Base-by-base conservation (phyloP, 2,113 vertebrate genomes). In the Podarcis cretensis region DNA sequence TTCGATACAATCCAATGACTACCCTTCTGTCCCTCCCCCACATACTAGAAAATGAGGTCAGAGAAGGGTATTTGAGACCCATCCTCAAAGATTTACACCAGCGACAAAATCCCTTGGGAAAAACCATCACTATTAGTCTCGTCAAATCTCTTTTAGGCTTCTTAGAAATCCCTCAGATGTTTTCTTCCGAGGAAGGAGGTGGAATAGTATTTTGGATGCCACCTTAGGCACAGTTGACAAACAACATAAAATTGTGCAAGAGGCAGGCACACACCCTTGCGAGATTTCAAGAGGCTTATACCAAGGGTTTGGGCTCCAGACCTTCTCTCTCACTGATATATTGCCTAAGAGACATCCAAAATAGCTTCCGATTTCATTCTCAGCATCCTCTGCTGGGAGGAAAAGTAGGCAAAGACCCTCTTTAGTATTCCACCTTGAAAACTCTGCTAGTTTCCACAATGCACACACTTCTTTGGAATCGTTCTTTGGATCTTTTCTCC, bases 391-490 rank as follows among this genome's bases (percentile, higher is more conserved):
- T 16, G 37, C 13, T 12, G 13, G 14, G 6, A 1, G 25, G 14
- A 5, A 5, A 20, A 57, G 5, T 6, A 30, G 30, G 25, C 40
- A 79, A 3, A 30, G 21, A 18, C 30, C 14, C 0, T 54, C 59
- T 12, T 65, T 23, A 5, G 18, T 5, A 20, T 63, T 20, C 59
- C 18, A 63, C 23, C 80, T 6, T 48, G 12, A 12, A 48, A 69
- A 43, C 5, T 16, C 32, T 18, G 2, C 10, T 25, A 0, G 23
- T 85, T 75, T 2, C 0, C 0, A 16, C 37, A 2, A 79, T n/a
- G 78, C 5, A 35, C 59, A 63, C 18, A 63, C 59, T 54, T 13
- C 76, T 12, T 6, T 21, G 37, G 20, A 68, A 25, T 32, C 6
- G n/a, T 23, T 8, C 16, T 37, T 37, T 37, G 6, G 32, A 66